Evolutionary conservation across 2,113 vertebrate genomes (phyloP), one percentile per base, ranked within the genome.

Genomic region (Aspiorhynchus laticeps): DNA sequence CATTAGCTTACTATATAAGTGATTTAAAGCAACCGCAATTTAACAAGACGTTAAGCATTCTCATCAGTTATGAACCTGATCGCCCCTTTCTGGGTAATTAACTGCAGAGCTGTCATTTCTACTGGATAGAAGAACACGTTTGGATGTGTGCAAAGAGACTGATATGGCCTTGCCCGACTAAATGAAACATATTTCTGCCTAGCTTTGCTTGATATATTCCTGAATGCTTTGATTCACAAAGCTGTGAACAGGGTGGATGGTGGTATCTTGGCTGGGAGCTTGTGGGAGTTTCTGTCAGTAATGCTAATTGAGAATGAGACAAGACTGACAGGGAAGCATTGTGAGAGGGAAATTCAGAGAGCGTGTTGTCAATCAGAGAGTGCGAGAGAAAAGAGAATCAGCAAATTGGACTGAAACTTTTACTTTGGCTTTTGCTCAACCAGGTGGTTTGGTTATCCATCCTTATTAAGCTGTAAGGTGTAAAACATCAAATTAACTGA

Each of bases 1-100:
- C 80, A 65, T 83, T 69, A 83, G 14, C 61, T 69, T 51, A 43
- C 36, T 63, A 11, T 83, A 41, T 2, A 51, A 69, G 80, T 69
- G 80, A 69, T 83, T 69, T 83, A 83, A 83, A 83, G 80, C 80
- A 69, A 67, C 41, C 28, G 7, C 15, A 48, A 15, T 83, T 67
- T 83, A 48, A 83, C 63, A 69, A 83, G 63, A 69, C 63, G n/a
- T 81, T 69, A 48, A 83, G 63, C 63, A 69, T 51, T 51, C n/a
- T 48, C 80, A 31, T 67, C 41, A 24, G 63, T 81, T 65, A 28
- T 43, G 79, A 81, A 41, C 33, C 79, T 10, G 36, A 80, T 26
- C 12, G n/a, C 24, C 56, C 59, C 7, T 63, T 80, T 81, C 21
- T 43, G 59, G 79, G 33, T 81, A 81, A 81, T 81, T 28, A 81